These are phyloP conservation scores for Pipa parva DNA, from an alignment of 2,113 vertebrate species.

Conservation along the genomic window DNA sequence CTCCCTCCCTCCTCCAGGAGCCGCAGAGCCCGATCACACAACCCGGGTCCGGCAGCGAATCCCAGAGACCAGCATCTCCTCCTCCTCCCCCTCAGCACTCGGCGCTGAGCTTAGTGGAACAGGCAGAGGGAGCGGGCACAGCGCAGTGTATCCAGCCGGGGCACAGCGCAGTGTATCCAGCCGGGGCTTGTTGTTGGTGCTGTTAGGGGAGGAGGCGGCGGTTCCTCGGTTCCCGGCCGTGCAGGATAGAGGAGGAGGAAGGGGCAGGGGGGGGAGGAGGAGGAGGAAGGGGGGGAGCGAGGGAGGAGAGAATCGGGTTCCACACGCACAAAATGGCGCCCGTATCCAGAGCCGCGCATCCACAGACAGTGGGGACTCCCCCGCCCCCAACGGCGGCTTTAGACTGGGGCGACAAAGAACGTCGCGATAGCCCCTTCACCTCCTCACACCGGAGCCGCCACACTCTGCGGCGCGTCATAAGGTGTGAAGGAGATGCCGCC, in stretches of 20 bases:
- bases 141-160: slow-evolving; percentile 42
- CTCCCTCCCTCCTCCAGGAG: neutral
- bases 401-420: too few species aligned
- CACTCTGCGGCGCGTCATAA: neutral
- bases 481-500: neutral
- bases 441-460: neutral
- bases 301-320: neutral
- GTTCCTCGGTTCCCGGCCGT: slow-evolving; percentile 38
- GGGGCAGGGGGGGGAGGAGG: neutral
- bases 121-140: slow-evolving; percentile 42
- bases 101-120: slow-evolving; percentile 38
- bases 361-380: slow-evolving; percentile 8
- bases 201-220: slow-evolving; percentile 36
- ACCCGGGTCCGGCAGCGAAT: slow-evolving; percentile 47
- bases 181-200: slow-evolving; percentile 45
- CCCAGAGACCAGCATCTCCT: slow-evolving; percentile 40
- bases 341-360: slow-evolving; percentile 40
- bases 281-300: slow-evolving; percentile 4
- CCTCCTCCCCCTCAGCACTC: slow-evolving; percentile 48
- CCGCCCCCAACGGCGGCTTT: too few species aligned
- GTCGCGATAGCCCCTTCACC: neutral
- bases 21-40: slow-evolving; percentile 47
- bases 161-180: slow-evolving; percentile 43
- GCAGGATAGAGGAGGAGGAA: slow-evolving; percentile 21
- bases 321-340: slow-evolving; percentile 34